A percentile compares a stretch with the other conserved stretches of the same genome.
These are phyloP conservation scores for Delichon dasypus DNA, from an alignment of 2,797 vertebrate species.

Conservation along the genomic window DNA sequence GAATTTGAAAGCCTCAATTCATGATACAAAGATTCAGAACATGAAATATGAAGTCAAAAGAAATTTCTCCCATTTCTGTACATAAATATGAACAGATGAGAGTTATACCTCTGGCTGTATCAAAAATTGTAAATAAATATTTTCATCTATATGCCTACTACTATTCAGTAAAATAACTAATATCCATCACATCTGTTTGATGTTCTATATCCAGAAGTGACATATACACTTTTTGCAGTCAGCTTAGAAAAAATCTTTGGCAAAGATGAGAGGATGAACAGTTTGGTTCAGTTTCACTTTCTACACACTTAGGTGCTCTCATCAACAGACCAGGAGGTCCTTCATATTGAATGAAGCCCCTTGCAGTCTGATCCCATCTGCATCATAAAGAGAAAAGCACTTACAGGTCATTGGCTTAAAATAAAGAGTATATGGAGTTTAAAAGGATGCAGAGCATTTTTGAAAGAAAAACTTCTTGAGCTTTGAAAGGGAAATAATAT, in stretches of 20 bases:
- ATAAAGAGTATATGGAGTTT: neutral
- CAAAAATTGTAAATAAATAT: neutral
- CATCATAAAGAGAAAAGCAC: neutral
- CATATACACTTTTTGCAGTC: neutral
- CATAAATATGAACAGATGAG: neutral
- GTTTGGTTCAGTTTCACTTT: neutral
- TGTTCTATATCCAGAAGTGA: neutral
- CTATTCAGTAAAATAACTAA: neutral
- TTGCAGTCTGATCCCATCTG: neutral
- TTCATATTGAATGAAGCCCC: neutral
- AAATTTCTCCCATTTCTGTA: neutral
- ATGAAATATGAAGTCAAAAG: slow-evolving; percentile 26
- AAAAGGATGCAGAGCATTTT: neutral
- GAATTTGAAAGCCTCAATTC: slow-evolving; percentile 19
- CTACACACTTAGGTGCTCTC: neutral
- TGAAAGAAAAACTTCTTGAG: neutral
- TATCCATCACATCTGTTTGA: neutral
- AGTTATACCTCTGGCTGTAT: neutral
- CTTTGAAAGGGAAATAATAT: neutral
- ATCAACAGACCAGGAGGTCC: neutral
- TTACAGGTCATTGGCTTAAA: neutral
- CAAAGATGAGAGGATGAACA: neutral
- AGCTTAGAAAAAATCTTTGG: neutral
- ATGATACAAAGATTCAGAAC: neutral
- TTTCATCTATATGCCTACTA: neutral